Base-by-base conservation (phyloP, 2,888 invertebrate species). In the Cephonodes hylas region DNA sequence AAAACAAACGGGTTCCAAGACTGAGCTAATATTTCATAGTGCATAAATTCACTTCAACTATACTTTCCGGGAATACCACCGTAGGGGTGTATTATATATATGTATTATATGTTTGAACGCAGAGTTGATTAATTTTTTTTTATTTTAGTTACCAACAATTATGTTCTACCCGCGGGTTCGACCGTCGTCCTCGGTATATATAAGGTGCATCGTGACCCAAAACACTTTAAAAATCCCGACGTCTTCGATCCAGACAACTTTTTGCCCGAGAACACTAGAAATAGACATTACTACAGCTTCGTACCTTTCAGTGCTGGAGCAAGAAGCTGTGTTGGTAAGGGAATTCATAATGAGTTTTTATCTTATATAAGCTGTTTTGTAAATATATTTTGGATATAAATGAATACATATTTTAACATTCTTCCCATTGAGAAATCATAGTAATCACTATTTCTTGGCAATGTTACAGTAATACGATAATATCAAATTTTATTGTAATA, bases 271-370 rank as follows among this genome's bases (percentile, higher is more conserved):
- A 94, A 94, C 61, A 95, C 95, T 22, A 94, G 95, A 31, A 95
- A 95, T 69, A 93, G 96, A 59, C 96, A 96, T 73, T 96, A 96
- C 79, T 96, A 96, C 80, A 94, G 96, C 65, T 96, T 94, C 76
- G 95, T 96, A 60, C 96, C 96, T 0, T 96, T 96, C 91, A 96
- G 96, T 64, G 96, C 96, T 56, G 96, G 96, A 25, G 96, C 96
- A 0, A 93, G 96, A 66, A 96, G 96, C 72, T 96, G 96, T 80
- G 96, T 96, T 22, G 96, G 94, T 94, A 75, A 86, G 93, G 82
- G 31, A 25, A 6, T 3, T 15, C 5, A 22, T 23, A 5, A 10
- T 3, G 2, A 48, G 46, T 3, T 22, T 61, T 60, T 8, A 31
- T 3, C 5, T 25, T 15, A 5, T 10, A 7, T 10, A 25, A n/a